A percentile compares a stretch with the other conserved stretches of the same genome.
Evolutionary conservation across 2,888 invertebrate species (phyloP).

Genomic region (Ariolimax columbianus): DNA sequence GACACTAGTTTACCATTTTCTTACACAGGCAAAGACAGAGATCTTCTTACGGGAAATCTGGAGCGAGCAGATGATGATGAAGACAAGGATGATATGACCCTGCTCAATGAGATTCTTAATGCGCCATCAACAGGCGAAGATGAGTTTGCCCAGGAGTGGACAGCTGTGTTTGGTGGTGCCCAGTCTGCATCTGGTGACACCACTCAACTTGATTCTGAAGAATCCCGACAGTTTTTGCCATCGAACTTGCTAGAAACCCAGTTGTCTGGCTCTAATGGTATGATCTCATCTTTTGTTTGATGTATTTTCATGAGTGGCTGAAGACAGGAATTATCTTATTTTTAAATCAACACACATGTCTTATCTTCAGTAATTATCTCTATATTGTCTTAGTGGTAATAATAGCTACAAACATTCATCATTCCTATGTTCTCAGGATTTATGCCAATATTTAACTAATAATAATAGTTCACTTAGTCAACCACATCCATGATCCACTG

Average conservation of each 20-base stretch:
- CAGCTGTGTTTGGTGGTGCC: constrained; percentile 75
- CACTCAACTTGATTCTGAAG: constrained; percentile 66
- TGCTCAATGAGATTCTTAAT: constrained; percentile 79
- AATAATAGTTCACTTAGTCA: too few relatives aligned
- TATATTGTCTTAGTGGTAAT: too few relatives aligned
- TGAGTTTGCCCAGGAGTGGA: constrained; percentile 77
- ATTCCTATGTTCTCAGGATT: too few relatives aligned
- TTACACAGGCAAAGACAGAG: constrained; percentile 55
- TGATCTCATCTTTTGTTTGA: background rate
- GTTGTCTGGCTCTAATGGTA: constrained; percentile 52
- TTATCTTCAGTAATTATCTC: too few relatives aligned
- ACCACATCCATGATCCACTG: too few relatives aligned
- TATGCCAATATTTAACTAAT: too few relatives aligned
- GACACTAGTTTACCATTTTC: background rate
- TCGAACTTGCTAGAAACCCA: constrained; percentile 77
- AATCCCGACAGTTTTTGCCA: constrained; percentile 76
- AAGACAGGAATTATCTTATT: too few relatives aligned
- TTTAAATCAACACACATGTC: too few relatives aligned
- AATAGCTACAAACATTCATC: too few relatives aligned
- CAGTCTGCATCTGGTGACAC: background rate
- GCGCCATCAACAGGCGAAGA: constrained; percentile 75
- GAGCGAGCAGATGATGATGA: constrained; percentile 67
- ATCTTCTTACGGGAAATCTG: constrained; percentile 76
- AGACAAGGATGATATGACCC: constrained; percentile 79
- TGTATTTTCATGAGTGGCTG: background rate